Conservation (phyloP, 2,888 invertebrate species). For the Lasioglossum leucozonium region DNA sequence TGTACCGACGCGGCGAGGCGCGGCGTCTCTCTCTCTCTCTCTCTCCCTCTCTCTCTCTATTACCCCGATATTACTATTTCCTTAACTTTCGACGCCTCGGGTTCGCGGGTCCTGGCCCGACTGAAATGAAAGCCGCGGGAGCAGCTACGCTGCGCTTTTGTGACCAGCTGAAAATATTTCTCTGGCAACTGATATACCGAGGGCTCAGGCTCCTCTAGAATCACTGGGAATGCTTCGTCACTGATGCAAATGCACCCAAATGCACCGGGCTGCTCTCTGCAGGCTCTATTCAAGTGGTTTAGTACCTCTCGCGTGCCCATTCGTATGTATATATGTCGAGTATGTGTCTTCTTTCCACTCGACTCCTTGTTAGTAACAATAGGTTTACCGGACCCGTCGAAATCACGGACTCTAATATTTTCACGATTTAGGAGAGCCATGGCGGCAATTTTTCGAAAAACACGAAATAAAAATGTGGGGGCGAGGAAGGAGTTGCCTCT, state of each 20-base stretch:
- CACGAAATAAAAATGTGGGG: no score
- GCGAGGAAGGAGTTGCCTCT: no score
- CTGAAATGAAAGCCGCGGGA: not conserved
- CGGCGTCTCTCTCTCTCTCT: no score
- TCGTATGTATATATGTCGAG: no score
- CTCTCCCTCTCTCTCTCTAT: no score
- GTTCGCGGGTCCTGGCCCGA: not conserved
- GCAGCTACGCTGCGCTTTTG: not conserved
- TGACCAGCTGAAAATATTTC: not conserved
- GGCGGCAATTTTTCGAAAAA: no score
- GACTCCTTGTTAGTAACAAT: no score
- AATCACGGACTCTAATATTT: no score
- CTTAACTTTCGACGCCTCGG: slow-evolving; percentile 25
- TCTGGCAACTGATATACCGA: not conserved
- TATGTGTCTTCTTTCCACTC: no score
- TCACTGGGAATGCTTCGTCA: not conserved
- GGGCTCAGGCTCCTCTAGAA: not conserved
- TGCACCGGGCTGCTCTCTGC: not conserved
- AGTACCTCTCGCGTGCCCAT: not conserved
- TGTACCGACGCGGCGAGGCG: slow-evolving; percentile 33
- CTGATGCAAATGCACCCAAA: not conserved
- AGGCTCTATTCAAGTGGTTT: not conserved
- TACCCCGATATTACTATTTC: slow-evolving; percentile 23
- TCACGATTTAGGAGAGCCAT: no score
- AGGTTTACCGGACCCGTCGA: no score